phyloP scores from a whole-genome alignment of 1,140 invertebrate genomes.

The Calliopsis andreniformis region DNA sequence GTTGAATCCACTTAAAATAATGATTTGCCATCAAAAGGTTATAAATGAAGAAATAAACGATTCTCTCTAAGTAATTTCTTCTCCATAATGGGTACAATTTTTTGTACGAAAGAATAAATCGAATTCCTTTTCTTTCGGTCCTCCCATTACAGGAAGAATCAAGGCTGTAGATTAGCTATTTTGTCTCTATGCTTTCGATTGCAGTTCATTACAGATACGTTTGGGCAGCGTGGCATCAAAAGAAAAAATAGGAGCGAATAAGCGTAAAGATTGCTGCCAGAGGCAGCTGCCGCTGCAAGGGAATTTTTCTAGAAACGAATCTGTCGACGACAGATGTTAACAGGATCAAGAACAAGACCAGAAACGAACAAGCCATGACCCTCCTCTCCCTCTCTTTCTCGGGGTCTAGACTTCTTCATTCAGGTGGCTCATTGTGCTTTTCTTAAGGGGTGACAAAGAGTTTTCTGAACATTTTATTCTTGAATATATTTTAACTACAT shows the following conservation, averaged over 20 bases:
- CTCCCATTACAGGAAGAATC: neutral
- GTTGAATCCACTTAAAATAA: too few relatives aligned
- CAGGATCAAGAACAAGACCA: slow-evolving; percentile 45
- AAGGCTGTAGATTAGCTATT: neutral
- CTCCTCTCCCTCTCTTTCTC: slow-evolving; percentile 6
- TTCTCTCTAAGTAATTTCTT: too few relatives aligned
- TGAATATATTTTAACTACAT: too few relatives aligned
- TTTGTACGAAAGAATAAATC: neutral
- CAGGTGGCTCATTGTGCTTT: neutral
- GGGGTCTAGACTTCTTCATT: slow-evolving; percentile 19
- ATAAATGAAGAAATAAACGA: too few relatives aligned
- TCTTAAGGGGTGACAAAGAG: neutral
- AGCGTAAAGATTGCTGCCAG: slow-evolving; percentile 35
- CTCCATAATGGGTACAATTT: too few relatives aligned
- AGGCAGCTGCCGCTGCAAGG: slow-evolving; percentile 42
- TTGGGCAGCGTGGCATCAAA: neutral
- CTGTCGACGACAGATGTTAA: slow-evolving; percentile 61
- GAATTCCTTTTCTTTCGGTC: neutral
- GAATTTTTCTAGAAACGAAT: slow-evolving; percentile 45
- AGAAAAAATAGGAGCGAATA: slow-evolving; percentile 32
- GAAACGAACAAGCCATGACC: slow-evolving; percentile 26
- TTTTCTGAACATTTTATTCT: neutral
- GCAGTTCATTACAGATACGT: slow-evolving; percentile 15
- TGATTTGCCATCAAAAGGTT: too few relatives aligned
- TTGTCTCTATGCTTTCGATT: neutral